phyloP scores from a whole-genome alignment of 2,888 invertebrate genomes.

The Troilus luridus region DNA sequence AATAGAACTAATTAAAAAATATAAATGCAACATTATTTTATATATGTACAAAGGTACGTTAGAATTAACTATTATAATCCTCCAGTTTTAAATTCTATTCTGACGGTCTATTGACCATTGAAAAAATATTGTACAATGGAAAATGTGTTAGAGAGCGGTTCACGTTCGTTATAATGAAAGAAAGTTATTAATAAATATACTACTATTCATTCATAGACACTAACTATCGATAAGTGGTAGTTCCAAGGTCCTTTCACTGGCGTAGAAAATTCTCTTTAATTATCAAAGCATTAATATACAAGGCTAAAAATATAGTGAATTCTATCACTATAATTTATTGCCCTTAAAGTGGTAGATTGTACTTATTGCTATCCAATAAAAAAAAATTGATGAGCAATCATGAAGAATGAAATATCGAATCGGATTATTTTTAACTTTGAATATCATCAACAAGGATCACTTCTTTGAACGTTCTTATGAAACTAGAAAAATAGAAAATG shows the following conservation, averaged over 20 bases:
- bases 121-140: neutral
- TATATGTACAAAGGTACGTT: too few species aligned
- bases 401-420: too few species aligned
- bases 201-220: neutral
- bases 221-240: neutral
- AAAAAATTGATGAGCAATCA: too few species aligned
- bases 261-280: neutral
- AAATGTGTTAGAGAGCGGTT: neutral
- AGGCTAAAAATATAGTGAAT: neutral
- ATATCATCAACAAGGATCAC: too few species aligned
- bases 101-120: neutral
- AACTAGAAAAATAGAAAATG: too few species aligned
- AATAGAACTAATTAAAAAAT: too few species aligned
- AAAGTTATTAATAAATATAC: neutral
- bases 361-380: too few species aligned
- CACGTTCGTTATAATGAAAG: neutral
- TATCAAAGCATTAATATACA: neutral
- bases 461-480: too few species aligned
- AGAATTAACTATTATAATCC: too few species aligned
- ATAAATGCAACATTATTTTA: too few species aligned
- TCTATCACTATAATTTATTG: neutral
- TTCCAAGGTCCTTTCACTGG: neutral
- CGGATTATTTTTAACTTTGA: too few species aligned
- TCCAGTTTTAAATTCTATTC: neutral
- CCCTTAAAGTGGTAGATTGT: too few species aligned